Base-by-base conservation (phyloP, 2,113 vertebrate species). In the Platysternon megacephalum region DNA sequence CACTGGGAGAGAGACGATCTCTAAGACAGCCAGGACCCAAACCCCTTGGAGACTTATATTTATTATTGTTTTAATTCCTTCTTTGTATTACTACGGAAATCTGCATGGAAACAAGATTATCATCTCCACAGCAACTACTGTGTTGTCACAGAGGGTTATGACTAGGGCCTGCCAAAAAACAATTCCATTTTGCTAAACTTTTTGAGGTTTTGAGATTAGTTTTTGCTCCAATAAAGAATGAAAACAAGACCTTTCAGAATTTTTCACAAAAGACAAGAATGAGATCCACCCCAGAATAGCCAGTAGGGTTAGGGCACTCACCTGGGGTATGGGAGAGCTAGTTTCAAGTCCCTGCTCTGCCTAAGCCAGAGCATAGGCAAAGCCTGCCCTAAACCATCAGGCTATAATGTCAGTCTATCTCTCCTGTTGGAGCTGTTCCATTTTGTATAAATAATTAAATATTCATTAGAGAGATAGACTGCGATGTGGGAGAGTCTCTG, bases 121-220 rank as follows among this genome's bases (percentile, higher is more conserved):
- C 68, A 80, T 49, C 68, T 96, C 93, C 88, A 92, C 39, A 93
- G 91, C 16, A 94, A 91, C 9, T 87, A 89, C 29, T 56, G 29
- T 82, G 11, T 84, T 95, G 86, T 65, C 42, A 76, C 28, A 85
- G 80, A 42, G 44, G 74, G 93, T 78, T 87, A 74, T 11, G 48
- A 58, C 85, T 81, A 51, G 86, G 56, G 21, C 12, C 94, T 72
- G 39, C 39, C 89, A 94, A 95, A 96, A 94, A 90, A 65, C 29
- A 49, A 16, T 89, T 94, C 93, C 94, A 89, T 81, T 85, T 91
- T 76, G 86, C 2, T 79, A 42, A 92, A 85, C 19, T 19, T 21
- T 91, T 85, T 92, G 85, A 95, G 94, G 88, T 79, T 94, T 82
- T 86, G 21, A 76, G 44, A 92, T 92, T 78, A 93, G 76, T 86